Conservation (phyloP, 2,113 vertebrate genomes). For the Sporophila hypoxantha region DNA sequence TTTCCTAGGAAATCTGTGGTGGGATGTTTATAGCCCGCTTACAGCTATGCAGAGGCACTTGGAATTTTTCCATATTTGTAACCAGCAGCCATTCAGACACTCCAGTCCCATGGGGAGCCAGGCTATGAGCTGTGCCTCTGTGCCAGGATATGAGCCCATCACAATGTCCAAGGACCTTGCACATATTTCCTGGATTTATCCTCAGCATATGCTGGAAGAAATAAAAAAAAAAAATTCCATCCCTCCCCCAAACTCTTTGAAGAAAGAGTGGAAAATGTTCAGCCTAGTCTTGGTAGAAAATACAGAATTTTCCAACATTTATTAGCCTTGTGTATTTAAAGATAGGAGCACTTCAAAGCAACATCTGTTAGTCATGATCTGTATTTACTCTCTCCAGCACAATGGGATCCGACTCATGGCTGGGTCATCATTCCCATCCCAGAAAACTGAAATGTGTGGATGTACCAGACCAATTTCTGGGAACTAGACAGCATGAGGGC, state of each 20-base stretch:
- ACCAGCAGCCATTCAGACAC: neutral
- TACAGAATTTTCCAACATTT: slow-evolving; percentile 1
- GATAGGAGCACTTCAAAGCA: slow-evolving; percentile 29
- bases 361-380: slow-evolving; percentile 28
- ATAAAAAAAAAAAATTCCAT: neutral
- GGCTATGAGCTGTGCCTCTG: neutral
- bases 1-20: neutral
- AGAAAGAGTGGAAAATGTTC: slow-evolving; percentile 24
- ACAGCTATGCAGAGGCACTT: neutral
- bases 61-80: neutral
- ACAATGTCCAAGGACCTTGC: neutral
- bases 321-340: slow-evolving; percentile 13
- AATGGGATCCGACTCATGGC: neutral
- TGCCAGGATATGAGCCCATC: neutral
- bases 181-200: neutral
- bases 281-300: neutral
- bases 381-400: slow-evolving; percentile 15
- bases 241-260: neutral
- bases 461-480: neutral
- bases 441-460: neutral
- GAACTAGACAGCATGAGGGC: neutral
- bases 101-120: neutral
- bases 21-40: neutral
- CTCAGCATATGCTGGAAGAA: neutral
- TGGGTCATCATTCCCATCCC: neutral